Base-by-base conservation (phyloP, 2,797 vertebrate species). In the Megalops cyprinoides region DNA sequence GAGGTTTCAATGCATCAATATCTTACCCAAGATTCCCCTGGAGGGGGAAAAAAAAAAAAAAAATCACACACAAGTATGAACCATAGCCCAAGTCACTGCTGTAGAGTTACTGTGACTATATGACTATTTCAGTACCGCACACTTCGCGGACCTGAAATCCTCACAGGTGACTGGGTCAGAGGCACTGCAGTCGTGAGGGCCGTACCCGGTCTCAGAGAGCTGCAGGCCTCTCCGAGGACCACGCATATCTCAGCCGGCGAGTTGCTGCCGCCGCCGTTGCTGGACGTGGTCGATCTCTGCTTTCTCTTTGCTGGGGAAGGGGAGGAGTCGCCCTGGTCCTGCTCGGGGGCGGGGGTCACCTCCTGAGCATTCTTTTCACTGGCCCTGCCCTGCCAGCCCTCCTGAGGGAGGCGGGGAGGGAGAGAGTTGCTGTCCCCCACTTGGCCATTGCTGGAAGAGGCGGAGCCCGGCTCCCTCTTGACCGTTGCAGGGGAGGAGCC, bases 221-320 rank as follows among this genome's bases (percentile, higher is more conserved):
- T 96, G 83, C 96, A 96, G 80, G 96, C 93, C 0, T 94, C 95
- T 0, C 98, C 98, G 9, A 99, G 97, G 86, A 99, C 96, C 88
- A 99, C 98, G 4, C 98, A 99, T 93, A 99, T 99, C 91, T 99
- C 98, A 0, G 98, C 97, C 0, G 98, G 98, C 74, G 95, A 91
- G 0, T 96, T 96, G 25, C 91, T 90, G 0, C 95, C 85, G 0
- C 93, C 94, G 23, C 94, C 93, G 0, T 89, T 96, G 89, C 95
- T 97, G 83, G 95, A 93, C 86, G 96, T 95, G 74, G 94, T 92
- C 84, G 94, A 95, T 84, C 95, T 93, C 1, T 95, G 93, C 86
- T 99, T 97, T 0, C 94, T 96, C 90, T 99, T 99, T 79, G 98
- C 96, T 18, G 95, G 95, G 8, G 53, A 20, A 0, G 76, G 55